These are phyloP conservation scores for Meghimatium bilineatum DNA, from an alignment of 2,888 invertebrate genomes.

Conservation along the genomic window DNA sequence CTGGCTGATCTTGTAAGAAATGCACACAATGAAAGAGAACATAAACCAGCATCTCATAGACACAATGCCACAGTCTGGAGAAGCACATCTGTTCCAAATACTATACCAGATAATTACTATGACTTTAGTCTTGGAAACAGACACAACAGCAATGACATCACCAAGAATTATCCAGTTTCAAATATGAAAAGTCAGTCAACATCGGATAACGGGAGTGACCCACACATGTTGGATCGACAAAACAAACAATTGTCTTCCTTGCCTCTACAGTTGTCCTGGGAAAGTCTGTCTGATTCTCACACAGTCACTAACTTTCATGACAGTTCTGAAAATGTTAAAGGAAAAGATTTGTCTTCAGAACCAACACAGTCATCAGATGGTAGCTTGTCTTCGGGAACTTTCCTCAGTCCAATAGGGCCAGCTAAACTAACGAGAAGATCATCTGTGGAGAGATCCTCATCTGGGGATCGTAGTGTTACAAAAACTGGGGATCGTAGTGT, in stretches of 20 bases:
- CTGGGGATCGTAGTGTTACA: conserved; percentile 11
- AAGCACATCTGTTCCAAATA: conserved; percentile 43
- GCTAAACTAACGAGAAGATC: conserved; percentile 39
- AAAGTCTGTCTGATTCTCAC: neutral
- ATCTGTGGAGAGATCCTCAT: conserved; percentile 38
- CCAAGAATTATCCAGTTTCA: neutral
- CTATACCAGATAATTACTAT: neutral
- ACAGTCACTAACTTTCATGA: no score
- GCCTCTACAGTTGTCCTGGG: neutral
- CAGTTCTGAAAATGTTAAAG: neutral
- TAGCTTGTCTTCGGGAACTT: conserved; percentile 21
- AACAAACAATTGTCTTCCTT: neutral
- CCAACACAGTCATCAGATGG: conserved; percentile 2
- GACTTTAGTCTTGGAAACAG: neutral
- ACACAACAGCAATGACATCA: neutral
- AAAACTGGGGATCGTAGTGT: conserved; percentile 30
- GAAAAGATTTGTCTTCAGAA: conserved; percentile 4
- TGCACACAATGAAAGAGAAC: conserved; percentile 8
- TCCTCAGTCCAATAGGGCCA: conserved; percentile 47
- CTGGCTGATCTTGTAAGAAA: conserved; percentile 32
- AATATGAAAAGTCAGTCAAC: neutral
- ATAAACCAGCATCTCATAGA: neutral
- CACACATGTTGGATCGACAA: neutral
- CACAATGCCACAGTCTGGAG: conserved; percentile 15
- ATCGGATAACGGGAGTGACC: neutral